Evolutionary conservation across 2,888 invertebrate genomes (phyloP), one percentile per base, ranked within the genome.

Genomic region (Folsomia candida): DNA sequence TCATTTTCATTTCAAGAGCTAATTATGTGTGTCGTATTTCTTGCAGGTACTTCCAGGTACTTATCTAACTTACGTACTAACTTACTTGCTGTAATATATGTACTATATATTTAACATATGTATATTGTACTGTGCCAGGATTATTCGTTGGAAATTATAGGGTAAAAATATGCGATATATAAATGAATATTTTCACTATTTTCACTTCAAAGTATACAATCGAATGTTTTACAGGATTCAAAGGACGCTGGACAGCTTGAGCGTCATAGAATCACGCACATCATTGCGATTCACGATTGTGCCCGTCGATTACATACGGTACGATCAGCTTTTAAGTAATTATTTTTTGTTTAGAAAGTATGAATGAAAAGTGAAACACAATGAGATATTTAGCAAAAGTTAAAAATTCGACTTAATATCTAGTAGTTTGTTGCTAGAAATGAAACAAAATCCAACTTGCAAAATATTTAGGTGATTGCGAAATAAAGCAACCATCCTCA

Each of bases 121-220:
- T n/a, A n/a, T n/a, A n/a, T n/a, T n/a, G n/a, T n/a, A n/a, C n/a
- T n/a, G n/a, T 62, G 6, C 62, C 94, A 80, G 96, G 97, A 77
- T 89, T 97, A 69, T 97, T 94, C 85, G 90, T 97, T 81, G 97
- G 97, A 74, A 97, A 95, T 85, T 94, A 96, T 85, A 88, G 96
- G 81, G 73, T 73, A 70, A 70, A 67, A 47, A 47, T 9, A 47
- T n/a, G n/a, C n/a, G n/a, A n/a, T n/a, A n/a, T n/a, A n/a, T n/a
- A n/a, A n/a, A n/a, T n/a, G n/a, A n/a, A n/a, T n/a, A n/a, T n/a
- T n/a, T n/a, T n/a, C n/a, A n/a, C n/a, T n/a, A n/a, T n/a, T n/a
- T n/a, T n/a, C n/a, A n/a, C n/a, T n/a, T n/a, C n/a, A n/a, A n/a
- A n/a, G n/a, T n/a, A n/a, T n/a, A n/a, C n/a, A n/a, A n/a, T n/a